Evolutionary conservation across 2,113 vertebrate genomes (phyloP).

Genomic region (Chloropsis cyanopogon): DNA sequence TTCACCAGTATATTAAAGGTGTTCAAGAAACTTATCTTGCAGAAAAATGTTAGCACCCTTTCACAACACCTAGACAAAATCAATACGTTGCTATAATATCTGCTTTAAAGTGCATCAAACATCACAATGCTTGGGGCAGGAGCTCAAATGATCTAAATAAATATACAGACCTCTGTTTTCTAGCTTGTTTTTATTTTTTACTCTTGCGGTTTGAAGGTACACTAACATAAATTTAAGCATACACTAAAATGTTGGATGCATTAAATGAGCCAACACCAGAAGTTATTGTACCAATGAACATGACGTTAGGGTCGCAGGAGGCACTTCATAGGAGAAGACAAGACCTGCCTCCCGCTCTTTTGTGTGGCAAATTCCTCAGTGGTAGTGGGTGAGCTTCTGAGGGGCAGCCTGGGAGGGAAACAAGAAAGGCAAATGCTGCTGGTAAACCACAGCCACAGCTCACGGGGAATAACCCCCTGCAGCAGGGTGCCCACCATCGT

Average conservation of each 20-base stretch:
- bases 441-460: neutral
- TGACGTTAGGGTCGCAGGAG: neutral
- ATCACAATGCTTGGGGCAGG: neutral
- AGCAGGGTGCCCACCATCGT: fast-evolving
- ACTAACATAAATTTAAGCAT: neutral
- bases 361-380: neutral
- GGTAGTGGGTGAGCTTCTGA: neutral
- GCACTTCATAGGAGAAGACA: neutral
- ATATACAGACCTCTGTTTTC: neutral
- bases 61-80: neutral
- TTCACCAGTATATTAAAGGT: neutral
- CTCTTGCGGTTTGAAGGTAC: neutral
- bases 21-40: neutral
- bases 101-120: neutral
- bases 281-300: neutral
- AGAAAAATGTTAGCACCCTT: neutral
- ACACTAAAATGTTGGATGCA: neutral
- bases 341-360: neutral
- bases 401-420: neutral
- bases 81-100: neutral
- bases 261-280: neutral
- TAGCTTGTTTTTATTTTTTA: neutral
- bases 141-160: neutral
- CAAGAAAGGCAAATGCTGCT: neutral
- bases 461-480: neutral